Conservation (phyloP, 2,888 invertebrate genomes). For the Gonocerus acuteangulatus region DNA sequence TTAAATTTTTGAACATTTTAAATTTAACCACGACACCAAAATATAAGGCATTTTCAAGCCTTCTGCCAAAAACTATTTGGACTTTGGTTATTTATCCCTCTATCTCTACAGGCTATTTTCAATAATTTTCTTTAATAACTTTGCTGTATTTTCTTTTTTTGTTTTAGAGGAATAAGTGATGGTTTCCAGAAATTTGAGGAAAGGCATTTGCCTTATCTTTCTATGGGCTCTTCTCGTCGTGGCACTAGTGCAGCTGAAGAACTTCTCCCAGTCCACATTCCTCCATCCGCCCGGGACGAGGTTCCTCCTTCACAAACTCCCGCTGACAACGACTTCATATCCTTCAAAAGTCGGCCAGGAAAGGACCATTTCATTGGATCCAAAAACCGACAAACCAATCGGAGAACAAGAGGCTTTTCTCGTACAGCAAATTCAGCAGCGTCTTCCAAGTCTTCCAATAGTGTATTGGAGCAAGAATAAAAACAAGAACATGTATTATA, state of each 20-base stretch:
- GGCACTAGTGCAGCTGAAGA: slow-evolving; percentile 39
- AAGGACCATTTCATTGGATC: slow-evolving; percentile 48
- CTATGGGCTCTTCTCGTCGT: slow-evolving; percentile 39
- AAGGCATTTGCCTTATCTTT: slow-evolving; percentile 38
- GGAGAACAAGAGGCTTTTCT: slow-evolving; percentile 53
- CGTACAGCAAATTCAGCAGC: slow-evolving; percentile 59
- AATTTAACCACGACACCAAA: too few species aligned
- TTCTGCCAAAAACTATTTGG: too few species aligned
- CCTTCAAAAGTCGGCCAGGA: slow-evolving; percentile 41
- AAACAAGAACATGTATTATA: slow-evolving; percentile 57
- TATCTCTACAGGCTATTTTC: too few species aligned
- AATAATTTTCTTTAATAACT: too few species aligned
- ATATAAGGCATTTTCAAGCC: too few species aligned
- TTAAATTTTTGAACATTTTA: too few species aligned
- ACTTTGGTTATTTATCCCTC: too few species aligned
- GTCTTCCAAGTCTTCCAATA: slow-evolving; percentile 75
- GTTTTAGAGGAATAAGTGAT: slow-evolving; percentile 36
- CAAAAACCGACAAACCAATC: slow-evolving; percentile 54
- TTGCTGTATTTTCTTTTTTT: neutral
- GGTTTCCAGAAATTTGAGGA: slow-evolving; percentile 38
- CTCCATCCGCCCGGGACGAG: slow-evolving; percentile 44
- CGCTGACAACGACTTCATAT: slow-evolving; percentile 31
- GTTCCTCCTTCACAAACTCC: slow-evolving; percentile 48
- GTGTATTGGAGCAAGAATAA: slow-evolving; percentile 78
- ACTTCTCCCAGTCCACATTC: slow-evolving; percentile 39